Base-by-base conservation (phyloP, 2,797 vertebrate species). In the Hephaestus fuliginosus region DNA sequence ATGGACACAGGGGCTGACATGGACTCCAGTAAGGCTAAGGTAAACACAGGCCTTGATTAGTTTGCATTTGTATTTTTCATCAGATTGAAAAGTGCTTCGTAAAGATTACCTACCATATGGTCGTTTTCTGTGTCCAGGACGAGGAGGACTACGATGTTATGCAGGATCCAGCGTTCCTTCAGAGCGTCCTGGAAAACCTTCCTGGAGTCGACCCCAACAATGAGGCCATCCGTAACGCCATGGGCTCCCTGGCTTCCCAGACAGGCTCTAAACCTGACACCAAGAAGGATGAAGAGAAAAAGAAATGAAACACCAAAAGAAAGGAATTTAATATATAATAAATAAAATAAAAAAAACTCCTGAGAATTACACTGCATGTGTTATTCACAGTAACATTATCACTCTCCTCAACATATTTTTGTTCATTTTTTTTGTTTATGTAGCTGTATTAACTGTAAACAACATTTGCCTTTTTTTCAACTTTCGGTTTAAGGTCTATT, bases 141-240 rank as follows among this genome's bases (percentile, higher is more conserved):
- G 97, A 99, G 60, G 98, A 99, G 1, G 98, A 99, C 81, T 99
- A 98, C 0, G 97, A 99, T 0, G 98, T 98, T 60, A 99, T 99
- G 97, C 98, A 98, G 90, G 97, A 99, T 77, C 98, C 97, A 0
- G 98, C 98, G 70, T 99, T 99, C 91, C 96, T 99, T 67, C 98
- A 99, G 94, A 99, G 98, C 0, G 98, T 99, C 15, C 90, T 99
- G 83, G 97, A 99, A 91, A 99, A 97, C 91, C 96, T 99, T 36
- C 98, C 98, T 0, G 98, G 98, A 0, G 98, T 99, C 8, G 98
- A 99, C 58, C 98, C 98, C 74, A 98, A 98, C 95, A 98, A 99
- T 0, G 98, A 98, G 93, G 98, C 97, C 83, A 98, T 99, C 75
- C 96, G 97, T n/a, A 99, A 97, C 0, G 97, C 97, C 81, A 98